phyloP scores from a whole-genome alignment of 2,888 invertebrate species.

The Pristionchus entomophagus region DNA sequence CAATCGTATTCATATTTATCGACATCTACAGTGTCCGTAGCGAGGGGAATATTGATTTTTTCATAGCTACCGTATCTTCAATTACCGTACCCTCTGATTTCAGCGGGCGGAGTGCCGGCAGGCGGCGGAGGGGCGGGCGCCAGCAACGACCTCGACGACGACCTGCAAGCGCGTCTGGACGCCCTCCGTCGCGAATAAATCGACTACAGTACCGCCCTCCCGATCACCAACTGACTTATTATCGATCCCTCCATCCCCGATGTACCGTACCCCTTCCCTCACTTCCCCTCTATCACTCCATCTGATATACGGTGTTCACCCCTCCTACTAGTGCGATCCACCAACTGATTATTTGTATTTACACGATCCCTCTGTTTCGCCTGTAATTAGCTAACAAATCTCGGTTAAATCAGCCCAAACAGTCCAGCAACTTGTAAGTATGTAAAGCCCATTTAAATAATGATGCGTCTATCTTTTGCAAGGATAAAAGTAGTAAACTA shows the following conservation, averaged over 20 bases:
- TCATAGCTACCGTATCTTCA: neutral
- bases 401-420: neutral
- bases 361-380: neutral
- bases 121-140: constrained; percentile 49
- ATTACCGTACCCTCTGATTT: constrained; percentile 46
- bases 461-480: neutral
- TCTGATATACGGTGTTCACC: constrained; percentile 18
- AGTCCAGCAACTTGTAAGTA: constrained; percentile 12
- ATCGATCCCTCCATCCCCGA: neutral
- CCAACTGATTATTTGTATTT: constrained; percentile 3
- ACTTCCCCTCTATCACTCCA: neutral
- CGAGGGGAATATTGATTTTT: too few species aligned
- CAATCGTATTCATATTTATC: too few species aligned
- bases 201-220: neutral
- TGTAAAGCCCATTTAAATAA: constrained; percentile 15
- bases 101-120: constrained; percentile 52
- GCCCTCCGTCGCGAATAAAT: constrained; percentile 87
- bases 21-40: too few species aligned
- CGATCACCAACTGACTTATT: too few species aligned
- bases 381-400: constrained; percentile 14
- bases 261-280: neutral
- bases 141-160: constrained; percentile 87
- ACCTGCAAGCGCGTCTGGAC: constrained; percentile 95
- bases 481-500: neutral
- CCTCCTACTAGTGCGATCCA: neutral